Percentiles rank a stretch among this genome's conserved stretches.
Conservation (phyloP, 1,140 invertebrate species). For the Drosophila auraria region DNA sequence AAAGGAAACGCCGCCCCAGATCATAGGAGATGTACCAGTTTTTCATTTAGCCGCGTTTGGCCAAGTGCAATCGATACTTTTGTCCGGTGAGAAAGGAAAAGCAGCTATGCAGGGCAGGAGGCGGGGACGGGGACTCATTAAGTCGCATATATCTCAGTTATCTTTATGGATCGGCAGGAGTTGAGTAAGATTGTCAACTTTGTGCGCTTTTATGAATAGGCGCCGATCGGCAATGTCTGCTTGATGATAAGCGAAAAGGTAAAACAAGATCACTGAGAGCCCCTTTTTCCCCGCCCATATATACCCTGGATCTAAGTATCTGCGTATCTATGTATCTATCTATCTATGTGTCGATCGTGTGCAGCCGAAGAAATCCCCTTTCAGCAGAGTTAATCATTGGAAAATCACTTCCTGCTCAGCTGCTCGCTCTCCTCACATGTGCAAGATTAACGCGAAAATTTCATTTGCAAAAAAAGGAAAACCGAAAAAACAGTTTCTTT, state of each 20-base stretch:
- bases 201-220: conserved; percentile 71
- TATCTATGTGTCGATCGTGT: conserved; percentile 55
- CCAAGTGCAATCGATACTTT: conserved; percentile 82
- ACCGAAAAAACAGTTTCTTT: conserved; percentile 34
- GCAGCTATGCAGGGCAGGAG: neutral
- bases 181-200: conserved; percentile 81
- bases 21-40: conserved; percentile 62
- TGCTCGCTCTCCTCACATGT: conserved; percentile 40
- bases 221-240: conserved; percentile 63
- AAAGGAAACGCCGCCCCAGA: conserved; percentile 36
- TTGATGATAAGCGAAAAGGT: conserved; percentile 66
- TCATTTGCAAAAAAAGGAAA: conserved; percentile 48
- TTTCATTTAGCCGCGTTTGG: conserved; percentile 62
- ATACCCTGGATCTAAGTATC: conserved; percentile 4
- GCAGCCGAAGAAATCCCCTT: conserved; percentile 50
- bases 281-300: conserved; percentile 12
- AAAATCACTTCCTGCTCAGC: conserved; percentile 80
- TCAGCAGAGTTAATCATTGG: conserved; percentile 81
- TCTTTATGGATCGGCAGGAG: conserved; percentile 75
- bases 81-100: conserved; percentile 36
- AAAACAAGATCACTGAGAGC: conserved; percentile 38
- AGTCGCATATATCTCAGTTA: conserved; percentile 77
- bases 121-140: conserved; percentile 55
- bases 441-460: conserved; percentile 75
- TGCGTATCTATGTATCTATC: conserved; percentile 46